Evolutionary conservation across 2,113 vertebrate genomes (phyloP).

Genomic region (Notothenia coriiceps): DNA sequence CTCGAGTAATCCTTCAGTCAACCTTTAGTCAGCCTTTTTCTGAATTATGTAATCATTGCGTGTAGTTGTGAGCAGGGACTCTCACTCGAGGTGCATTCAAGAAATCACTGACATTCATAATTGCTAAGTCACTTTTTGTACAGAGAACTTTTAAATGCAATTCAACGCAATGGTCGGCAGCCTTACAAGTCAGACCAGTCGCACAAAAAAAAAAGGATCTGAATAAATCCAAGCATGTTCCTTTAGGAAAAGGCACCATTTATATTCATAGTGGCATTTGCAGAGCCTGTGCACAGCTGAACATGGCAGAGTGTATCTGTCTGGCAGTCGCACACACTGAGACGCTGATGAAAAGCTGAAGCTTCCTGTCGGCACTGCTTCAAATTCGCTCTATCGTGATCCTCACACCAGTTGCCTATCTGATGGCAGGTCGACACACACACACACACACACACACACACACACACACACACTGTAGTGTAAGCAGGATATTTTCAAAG

Average conservation of each 20-base stretch:
- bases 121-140: conserved; percentile 12
- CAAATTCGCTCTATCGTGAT: conserved; percentile 39
- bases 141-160: not conserved
- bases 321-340: conserved; percentile 32
- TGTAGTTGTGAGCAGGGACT: conserved; percentile 29
- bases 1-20: conserved; percentile 32
- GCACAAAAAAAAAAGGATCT: too few relatives aligned
- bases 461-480: conserved; percentile 24
- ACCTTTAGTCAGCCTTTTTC: conserved; percentile 26
- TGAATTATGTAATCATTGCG: conserved; percentile 52
- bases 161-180: too few relatives aligned
- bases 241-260: not conserved
- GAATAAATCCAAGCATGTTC: not conserved
- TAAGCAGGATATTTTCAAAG: conserved; percentile 57
- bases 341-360: conserved; percentile 46
- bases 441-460: not conserved
- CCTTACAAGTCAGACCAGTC: not conserved
- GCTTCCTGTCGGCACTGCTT: conserved; percentile 19
- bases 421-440: conserved; percentile 1
- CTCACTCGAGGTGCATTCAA: conserved; percentile 28
- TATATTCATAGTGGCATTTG: conserved; percentile 44
- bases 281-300: conserved; percentile 11
- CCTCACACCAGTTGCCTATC: conserved; percentile 43
- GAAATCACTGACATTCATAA: conserved; percentile 37
- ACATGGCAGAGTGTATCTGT: conserved; percentile 36